Base-by-base conservation (phyloP, 2,888 invertebrate genomes). In the Acanthopleura granulata region DNA sequence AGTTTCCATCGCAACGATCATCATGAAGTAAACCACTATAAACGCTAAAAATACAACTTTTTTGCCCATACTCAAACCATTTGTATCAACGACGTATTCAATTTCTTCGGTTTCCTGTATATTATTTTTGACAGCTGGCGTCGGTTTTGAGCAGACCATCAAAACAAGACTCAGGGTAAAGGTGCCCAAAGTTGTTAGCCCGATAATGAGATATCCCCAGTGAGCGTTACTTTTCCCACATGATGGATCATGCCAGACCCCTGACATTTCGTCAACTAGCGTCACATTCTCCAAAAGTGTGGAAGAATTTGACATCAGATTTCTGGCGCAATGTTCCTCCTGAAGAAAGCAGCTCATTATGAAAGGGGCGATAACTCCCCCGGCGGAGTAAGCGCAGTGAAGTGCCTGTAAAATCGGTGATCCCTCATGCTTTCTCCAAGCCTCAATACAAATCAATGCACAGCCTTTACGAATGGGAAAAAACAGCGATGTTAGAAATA, bases 1-100 rank as follows among this genome's bases (percentile, higher is more conserved):
- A 9, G 40, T 71, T 71, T 71, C 71, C n/a, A 71, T 49, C 1
- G 49, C 71, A 71, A 71, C 71, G 49, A 49, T 49, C 18, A 71
- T 16, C 50, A 49, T 49, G 27, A 71, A 71, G n/a, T 49, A 71
- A 18, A 49, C 16, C 14, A 25, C 71, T 3, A 71, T 40, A 18
- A 71, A 40, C 4, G 71, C 71, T 6, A 71, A 25, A 18, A 49
- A 71, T 9, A 49, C 4, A 29, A 71, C 40, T 6, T 40, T 40
- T 16, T 22, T 66, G 3, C 16, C 16, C 25, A 66, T 6, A 6
- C 29, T 14, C 3, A 66, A 14, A 16, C 16, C 66, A 16, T 66
- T 27, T 27, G 16, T 27, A 25, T 16, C 22, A 1, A 15, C 22
- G 16, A 27, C 29, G 6, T 27, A 27, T 66, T 66, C 25, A 27